Evolutionary conservation across 2,113 vertebrate species (phyloP), one percentile per base, ranked within the genome.

Genomic region (Mixornis gularis): DNA sequence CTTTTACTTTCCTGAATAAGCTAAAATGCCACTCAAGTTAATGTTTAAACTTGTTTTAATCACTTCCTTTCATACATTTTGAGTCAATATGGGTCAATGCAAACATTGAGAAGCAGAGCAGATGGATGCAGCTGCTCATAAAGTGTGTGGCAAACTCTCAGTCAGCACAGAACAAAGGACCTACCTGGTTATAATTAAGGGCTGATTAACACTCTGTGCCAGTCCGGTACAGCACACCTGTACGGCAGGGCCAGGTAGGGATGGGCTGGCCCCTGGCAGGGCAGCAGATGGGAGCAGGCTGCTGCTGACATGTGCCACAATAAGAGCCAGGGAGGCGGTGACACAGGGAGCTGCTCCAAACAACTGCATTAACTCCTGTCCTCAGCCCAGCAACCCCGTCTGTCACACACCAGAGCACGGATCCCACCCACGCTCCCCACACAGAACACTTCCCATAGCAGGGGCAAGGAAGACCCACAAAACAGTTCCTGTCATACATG

Each of bases 211-310:
- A 87, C 96, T 73, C 71, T 22, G 21, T 59, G 91, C 97, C 97
- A 89, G 92, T 92, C 94, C 94, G 68, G 93, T 97, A 98, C 98
- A 83, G 86, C 97, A 94, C 98, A 99, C 98, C 98, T 98, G 98
- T 97, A 98, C 70, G 79, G 95, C 91, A 81, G 97, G 97, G 96
- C 97, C 96, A 97, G 97, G 97, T 96, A 98, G 96, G 90, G 71
- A 91, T 48, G 90, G 62, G 76, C 92, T 87, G 83, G 95, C 81
- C 94, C 79, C 80, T 7, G 79, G 90, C 94, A 32, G 76, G 32
- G 97, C 94, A 94, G 97, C 98, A 99, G 98, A 98, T 98, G 98
- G 98, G 96, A 95, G 93, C 83, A 95, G 95, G 85, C 97, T 97
- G 94, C 96, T 97, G 96, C 94, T 97, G 97, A 97, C 98, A 98